Evolutionary conservation across 2,888 invertebrate genomes (phyloP), one percentile per base, ranked within the genome.

Genomic region (Meliscaeva auricollis): DNA sequence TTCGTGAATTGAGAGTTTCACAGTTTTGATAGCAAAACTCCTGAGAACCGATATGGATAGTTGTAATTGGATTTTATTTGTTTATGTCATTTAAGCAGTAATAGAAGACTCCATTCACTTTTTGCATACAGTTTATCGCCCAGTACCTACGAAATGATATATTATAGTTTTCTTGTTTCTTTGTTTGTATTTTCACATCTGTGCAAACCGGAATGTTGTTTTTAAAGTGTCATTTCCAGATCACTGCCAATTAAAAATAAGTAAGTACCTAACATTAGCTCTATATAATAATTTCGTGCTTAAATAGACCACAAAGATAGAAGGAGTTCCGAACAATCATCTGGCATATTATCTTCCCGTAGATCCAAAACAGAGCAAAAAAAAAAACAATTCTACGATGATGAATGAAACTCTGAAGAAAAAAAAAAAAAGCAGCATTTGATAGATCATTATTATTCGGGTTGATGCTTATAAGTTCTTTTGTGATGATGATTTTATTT

Each of bases 391-490:
- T 22, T 41, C 8, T 41, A 41, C 41, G 13, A 35, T 35, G 32
- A 13, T 9, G 32, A 56, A 13, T 2, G 4, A 32, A 56, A 30
- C 5, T 32, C 0, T 22, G 26, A 6, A 35, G 22, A 48, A 20
- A 48, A 20, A 64, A 11, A 46, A 30, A 15, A 15, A 15, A 15
- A 22, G 41, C 20, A 26, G 9, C 50, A 9, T 11, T 4, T 60
- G 3, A 60, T 35, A 54, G 32, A 70, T 58, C 60, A 26, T 69
- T 22, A 74, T 74, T 64, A 79, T 75, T 84, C 75, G 79, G 76
- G 70, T 84, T 79, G 75, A 75, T 75, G 66, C 41, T 30, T 78
- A 50, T 13, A 48, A 44, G 38, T 54, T 56, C 68, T 41, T 66
- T 68, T 44, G 48, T 38, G 22, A 30, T 72, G 64, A 81, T 38